phyloP scores from a whole-genome alignment of 1,140 invertebrate species.

The Drosophila jambulina region DNA sequence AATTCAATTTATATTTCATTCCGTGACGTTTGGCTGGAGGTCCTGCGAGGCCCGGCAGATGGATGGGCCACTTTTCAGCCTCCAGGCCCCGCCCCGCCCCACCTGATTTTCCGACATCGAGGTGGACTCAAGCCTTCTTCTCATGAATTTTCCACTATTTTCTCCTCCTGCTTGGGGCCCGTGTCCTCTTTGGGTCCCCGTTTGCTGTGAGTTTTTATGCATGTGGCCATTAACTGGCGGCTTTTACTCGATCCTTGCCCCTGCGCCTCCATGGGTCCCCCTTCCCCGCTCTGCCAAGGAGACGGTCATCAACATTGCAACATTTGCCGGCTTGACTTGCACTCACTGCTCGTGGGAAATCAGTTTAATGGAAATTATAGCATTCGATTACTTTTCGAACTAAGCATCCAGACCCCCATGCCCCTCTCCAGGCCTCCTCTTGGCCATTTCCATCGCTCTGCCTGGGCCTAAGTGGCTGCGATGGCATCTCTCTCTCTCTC shows the following conservation, averaged over 20 bases:
- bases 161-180: constrained; percentile 1
- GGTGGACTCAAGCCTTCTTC: constrained; percentile 9
- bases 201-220: constrained; percentile 56
- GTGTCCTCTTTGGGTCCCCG: constrained; percentile 9
- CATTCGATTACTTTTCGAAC: constrained; percentile 80
- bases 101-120: not conserved
- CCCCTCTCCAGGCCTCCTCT: not conserved
- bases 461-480: constrained; percentile 47
- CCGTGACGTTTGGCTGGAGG: constrained; percentile 25
- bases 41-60: constrained; percentile 29
- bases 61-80: constrained; percentile 10
- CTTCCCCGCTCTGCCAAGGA: not conserved
- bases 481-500: not conserved
- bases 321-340: constrained; percentile 70
- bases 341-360: constrained; percentile 71
- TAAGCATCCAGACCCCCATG: constrained; percentile 26
- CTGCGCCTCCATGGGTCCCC: not conserved
- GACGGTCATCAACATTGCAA: constrained; percentile 70
- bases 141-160: constrained; percentile 27
- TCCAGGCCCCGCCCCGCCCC: not conserved
- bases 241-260: constrained; percentile 18
- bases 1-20: constrained; percentile 82
- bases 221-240: constrained; percentile 69
- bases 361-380: constrained; percentile 84
- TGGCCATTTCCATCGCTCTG: constrained; percentile 2